These are phyloP conservation scores for Eulacestoma nigropectus DNA, from an alignment of 2,113 vertebrate genomes.

Conservation along the genomic window DNA sequence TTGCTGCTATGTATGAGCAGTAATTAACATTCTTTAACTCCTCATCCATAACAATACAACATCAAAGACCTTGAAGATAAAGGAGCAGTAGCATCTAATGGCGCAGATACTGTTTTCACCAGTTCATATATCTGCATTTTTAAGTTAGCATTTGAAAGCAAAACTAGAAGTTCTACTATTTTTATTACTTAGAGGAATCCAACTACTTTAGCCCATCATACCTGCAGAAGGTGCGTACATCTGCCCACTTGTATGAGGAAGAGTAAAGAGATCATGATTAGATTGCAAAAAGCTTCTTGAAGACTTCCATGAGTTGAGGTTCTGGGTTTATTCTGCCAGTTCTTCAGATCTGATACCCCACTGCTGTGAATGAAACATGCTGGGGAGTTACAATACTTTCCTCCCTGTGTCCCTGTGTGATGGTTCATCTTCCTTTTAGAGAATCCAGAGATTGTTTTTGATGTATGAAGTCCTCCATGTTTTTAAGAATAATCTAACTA, in stretches of 20 bases:
- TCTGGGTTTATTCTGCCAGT: not conserved
- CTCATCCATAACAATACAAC: not conserved
- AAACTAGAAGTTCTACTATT: not conserved
- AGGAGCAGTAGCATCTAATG: not conserved
- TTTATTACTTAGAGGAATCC: not conserved
- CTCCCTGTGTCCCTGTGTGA: fast-evolving
- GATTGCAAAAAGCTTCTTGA: not conserved
- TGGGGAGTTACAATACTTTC: not conserved
- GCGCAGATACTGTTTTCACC: not conserved
- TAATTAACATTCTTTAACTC: slow-evolving; percentile 9
- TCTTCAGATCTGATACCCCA: not conserved
- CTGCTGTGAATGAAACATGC: not conserved
- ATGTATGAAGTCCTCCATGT: not conserved
- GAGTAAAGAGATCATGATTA: not conserved
- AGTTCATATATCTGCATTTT: not conserved
- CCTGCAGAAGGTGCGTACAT: not conserved
- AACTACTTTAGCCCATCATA: not conserved
- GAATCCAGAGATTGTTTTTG: not conserved
- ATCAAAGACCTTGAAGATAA: not conserved
- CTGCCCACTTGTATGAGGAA: not conserved
- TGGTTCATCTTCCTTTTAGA: not conserved
- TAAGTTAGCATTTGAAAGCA: not conserved
- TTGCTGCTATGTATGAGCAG: not conserved
- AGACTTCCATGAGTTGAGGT: fast-evolving
- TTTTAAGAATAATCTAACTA: not conserved